Evolutionary conservation across 2,797 vertebrate species (phyloP).

Genomic region (Arnoldichthys spilopterus): DNA sequence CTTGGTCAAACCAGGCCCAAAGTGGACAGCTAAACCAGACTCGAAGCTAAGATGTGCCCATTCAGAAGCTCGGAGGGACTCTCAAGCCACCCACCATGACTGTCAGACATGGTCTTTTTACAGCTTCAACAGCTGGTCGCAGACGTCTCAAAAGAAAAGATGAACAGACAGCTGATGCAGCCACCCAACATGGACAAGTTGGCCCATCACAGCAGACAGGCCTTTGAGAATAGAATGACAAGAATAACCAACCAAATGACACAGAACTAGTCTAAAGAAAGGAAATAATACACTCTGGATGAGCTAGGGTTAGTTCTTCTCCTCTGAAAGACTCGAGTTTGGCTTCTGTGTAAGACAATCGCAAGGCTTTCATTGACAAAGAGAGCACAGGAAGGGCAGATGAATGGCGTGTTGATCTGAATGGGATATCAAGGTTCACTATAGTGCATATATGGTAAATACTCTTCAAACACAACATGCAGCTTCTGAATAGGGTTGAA

Average conservation of each 20-base stretch:
- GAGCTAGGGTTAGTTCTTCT: not conserved
- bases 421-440: conserved; percentile 18
- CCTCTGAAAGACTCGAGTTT: conserved; percentile 14
- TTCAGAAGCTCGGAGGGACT: conserved; percentile 43
- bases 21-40: conserved; percentile 33
- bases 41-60: conserved; percentile 33
- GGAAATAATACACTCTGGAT: conserved; percentile 16
- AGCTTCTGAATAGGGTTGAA: conserved; percentile 16
- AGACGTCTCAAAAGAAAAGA: conserved; percentile 27
- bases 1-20: conserved; percentile 32
- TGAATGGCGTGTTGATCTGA: conserved; percentile 34
- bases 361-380: not conserved
- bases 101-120: conserved; percentile 48
- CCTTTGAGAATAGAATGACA: conserved; percentile 11
- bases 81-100: conserved; percentile 51
- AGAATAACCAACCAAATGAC: conserved; percentile 31
- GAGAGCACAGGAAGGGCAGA: conserved; percentile 28
- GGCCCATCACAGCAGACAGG: conserved; percentile 29
- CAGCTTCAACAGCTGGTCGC: conserved; percentile 48
- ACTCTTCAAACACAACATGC: conserved; percentile 29
- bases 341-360: conserved; percentile 10
- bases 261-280: conserved; percentile 6
- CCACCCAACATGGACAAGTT: conserved; percentile 47
- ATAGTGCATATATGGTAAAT: conserved; percentile 16
- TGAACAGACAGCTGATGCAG: conserved; percentile 31